Base-by-base conservation (phyloP, 1,140 invertebrate genomes). In the Euwallacea similis region DNA sequence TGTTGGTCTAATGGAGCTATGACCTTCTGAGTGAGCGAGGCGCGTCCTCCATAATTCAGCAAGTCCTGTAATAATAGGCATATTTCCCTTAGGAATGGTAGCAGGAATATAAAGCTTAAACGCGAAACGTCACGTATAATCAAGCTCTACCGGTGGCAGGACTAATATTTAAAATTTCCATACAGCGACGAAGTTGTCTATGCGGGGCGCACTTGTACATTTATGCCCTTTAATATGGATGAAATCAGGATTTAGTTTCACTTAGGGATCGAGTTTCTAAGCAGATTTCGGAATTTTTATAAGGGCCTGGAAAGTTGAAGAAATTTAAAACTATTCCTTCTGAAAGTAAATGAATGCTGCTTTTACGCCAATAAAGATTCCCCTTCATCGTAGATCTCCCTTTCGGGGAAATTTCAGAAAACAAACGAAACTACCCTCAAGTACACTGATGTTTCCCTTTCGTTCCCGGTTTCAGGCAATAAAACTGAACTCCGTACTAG, bases 61-160 rank as follows among this genome's bases (percentile, higher is more conserved):
- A 33, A 33, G 56, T 10, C 33, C 2, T 13, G 41, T 41, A 59
- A 59, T 59, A 59, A 59, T 59, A 59, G 56, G 16, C 33, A 59
- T 59, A 59, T 59, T 59, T 59, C 56, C 56, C 56, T 33, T 2
- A 13, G 56, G 56, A 59, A 10, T 6, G 21, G 56, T 33, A 10
- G 56, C 9, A 10, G 41, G 56, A 42, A 33, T 10, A 59, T 41
- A 59, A 59, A 59, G 56, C 56, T 59, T 59, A 21, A 41, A 41
- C 33, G 41, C 21, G 56, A 33, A 59, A 59, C 33, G 56, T 59
- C 21, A 59, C 56, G 56, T 59, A 59, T 41, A 59, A 59, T 59
- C 56, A 59, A 59, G 41, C 16, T 33, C 2, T 59, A 41, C 9
- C 56, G 10, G 56, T 41, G 11, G 21, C 16, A 6, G 2, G n/a